Evolutionary conservation across 2,888 invertebrate genomes (phyloP), one percentile per base, ranked within the genome.

Genomic region (Acrobasis repandana): DNA sequence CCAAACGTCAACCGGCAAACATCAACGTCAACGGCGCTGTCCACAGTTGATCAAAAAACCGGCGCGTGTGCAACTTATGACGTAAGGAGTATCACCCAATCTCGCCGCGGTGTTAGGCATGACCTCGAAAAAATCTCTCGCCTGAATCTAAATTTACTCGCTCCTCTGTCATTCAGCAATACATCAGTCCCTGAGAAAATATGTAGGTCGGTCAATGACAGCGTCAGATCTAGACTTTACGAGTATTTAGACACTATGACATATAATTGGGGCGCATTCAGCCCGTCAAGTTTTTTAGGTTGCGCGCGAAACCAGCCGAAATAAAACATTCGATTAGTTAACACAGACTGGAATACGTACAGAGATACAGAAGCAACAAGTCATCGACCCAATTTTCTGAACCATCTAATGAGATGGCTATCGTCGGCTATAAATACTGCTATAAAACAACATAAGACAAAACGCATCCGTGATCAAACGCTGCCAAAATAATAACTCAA

Each of bases 141-240:
- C 67, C 75, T 75, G 75, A 79, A 74, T 86, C 81, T 79, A 87
- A 86, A 87, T 85, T 86, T 85, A 82, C 76, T 65, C 78, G 75
- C 70, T 75, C 76, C 75, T 80, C 78, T 80, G 79, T 83, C 82
- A 83, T 82, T 83, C 76, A 79, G 74, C 74, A 73, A 79, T 79
- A 82, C 82, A 86, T 83, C 84, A 85, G 82, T 77, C 78, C 70
- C 70, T 73, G 69, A 74, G 74, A 74, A 79, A 83, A 80, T 80
- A 89, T 85, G 79, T 84, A 76, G 89, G 88, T 79, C 86, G 85
- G 88, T 88, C 86, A 87, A 82, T 85, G 87, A 86, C 87, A 86
- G 81, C 75, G 68, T 67, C 68, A 69, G 67, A 77, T 74, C 74
- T 77, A 80, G 77, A 72, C 68, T 71, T 48, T 51, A 49, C 50